Percentiles rank a stretch among this genome's conserved stretches.
phyloP scores from a whole-genome alignment of 2,113 vertebrate genomes.

The Scophthalmus maximus region DNA sequence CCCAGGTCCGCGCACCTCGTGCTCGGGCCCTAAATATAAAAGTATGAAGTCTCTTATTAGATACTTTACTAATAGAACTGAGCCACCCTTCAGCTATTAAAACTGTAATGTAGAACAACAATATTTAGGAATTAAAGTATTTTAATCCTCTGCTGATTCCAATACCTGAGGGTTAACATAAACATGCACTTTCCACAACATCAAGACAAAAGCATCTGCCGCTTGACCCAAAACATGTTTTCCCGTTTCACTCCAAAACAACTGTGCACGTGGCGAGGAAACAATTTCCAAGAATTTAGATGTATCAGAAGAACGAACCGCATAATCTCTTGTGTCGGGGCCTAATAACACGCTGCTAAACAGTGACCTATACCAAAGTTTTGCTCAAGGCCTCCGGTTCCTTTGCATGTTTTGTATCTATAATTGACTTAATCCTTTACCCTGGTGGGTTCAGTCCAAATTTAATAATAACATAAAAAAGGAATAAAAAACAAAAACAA shows the following conservation, averaged over 20 bases:
- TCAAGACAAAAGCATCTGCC: background rate
- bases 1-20: too few species aligned
- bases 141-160: background rate
- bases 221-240: slow-evolving; percentile 12
- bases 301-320: slow-evolving; percentile 22
- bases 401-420: slow-evolving; percentile 8
- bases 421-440: background rate
- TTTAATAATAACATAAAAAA: background rate
- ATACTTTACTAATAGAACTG: too few species aligned
- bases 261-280: background rate
- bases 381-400: background rate
- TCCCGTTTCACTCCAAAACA: slow-evolving; percentile 7
- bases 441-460: background rate
- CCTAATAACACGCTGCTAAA: slow-evolving; percentile 10
- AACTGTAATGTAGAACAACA: background rate
- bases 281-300: slow-evolving; percentile 21
- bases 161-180: background rate
- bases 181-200: background rate
- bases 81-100: too few species aligned
- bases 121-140: background rate
- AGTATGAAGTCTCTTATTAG: too few species aligned
- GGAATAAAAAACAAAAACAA: background rate
- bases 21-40: too few species aligned
- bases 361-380: slow-evolving; percentile 3
- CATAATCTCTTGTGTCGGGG: background rate